Evolutionary conservation across 1,140 invertebrate genomes (phyloP).

Genomic region (Drosophila parabipectinata): DNA sequence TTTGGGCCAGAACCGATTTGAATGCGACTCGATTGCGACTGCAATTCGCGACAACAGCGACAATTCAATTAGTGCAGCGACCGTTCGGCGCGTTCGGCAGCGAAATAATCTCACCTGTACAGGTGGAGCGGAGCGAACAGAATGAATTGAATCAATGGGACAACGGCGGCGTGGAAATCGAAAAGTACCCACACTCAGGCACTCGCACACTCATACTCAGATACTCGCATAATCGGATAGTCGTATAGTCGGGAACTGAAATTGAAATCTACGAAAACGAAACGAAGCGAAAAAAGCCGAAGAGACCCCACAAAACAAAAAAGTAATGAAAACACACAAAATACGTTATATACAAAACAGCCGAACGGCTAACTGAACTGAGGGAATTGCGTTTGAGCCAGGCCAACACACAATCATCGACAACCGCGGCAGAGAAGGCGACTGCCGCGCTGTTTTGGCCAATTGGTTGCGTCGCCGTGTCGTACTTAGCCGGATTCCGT

Average conservation of each 20-base stretch:
- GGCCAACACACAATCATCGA: slow-evolving; percentile 12
- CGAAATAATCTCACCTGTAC: slow-evolving; percentile 68
- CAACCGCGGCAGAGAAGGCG: not conserved
- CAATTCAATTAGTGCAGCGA: slow-evolving; percentile 54
- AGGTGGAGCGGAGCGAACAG: slow-evolving; percentile 72
- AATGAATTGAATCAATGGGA: slow-evolving; percentile 74
- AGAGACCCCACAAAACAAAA: slow-evolving; percentile 17
- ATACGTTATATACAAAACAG: slow-evolving; percentile 2
- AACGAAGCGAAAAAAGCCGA: slow-evolving; percentile 46
- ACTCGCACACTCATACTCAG: slow-evolving; percentile 12
- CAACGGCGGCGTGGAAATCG: slow-evolving; percentile 42
- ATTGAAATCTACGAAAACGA: slow-evolving; percentile 49
- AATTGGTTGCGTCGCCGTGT: slow-evolving; percentile 19
- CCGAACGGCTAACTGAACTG: slow-evolving; percentile 19
- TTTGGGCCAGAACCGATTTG: not conserved
- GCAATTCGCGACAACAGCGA: slow-evolving; percentile 21
- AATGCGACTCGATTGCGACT: slow-evolving; percentile 14
- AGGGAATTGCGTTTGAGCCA: slow-evolving; percentile 27
- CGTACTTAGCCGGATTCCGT: slow-evolving; percentile 37
- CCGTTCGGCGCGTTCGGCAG: slow-evolving; percentile 24
- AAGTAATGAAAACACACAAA: not conserved
- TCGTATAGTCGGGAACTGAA: slow-evolving; percentile 37
- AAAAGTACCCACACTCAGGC: slow-evolving; percentile 18
- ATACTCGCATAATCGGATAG: slow-evolving; percentile 19
- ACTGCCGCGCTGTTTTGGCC: slow-evolving; percentile 18